Percentiles rank a stretch among this genome's conserved stretches.
Evolutionary conservation across 2,888 invertebrate genomes (phyloP).

Genomic region (Drosophila setosimentum): DNA sequence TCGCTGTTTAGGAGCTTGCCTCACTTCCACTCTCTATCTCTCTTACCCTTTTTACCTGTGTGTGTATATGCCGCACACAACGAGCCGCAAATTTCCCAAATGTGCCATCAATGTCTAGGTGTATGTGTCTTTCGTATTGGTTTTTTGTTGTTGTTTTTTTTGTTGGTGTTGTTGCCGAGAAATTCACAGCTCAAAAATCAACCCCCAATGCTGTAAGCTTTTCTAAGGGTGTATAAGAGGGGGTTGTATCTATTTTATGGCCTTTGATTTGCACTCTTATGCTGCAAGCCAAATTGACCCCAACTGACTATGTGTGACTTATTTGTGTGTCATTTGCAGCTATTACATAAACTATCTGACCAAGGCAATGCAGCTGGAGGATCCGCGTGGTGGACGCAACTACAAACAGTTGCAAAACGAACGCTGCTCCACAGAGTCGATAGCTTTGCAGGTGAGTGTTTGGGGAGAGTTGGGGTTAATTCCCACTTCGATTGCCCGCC

Average conservation of each 20-base stretch:
- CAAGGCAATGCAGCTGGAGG: conserved; percentile 91
- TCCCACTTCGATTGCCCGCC: neutral
- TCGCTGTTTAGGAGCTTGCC: conserved; percentile 52
- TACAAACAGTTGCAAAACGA: conserved; percentile 86
- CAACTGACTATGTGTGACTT: conserved; percentile 3
- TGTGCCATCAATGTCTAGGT: conserved; percentile 55
- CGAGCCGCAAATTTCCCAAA: conserved; percentile 47
- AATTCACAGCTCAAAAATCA: conserved; percentile 42
- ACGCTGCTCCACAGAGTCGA: conserved; percentile 87
- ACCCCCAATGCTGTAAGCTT: conserved; percentile 55
- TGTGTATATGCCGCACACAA: conserved; percentile 20
- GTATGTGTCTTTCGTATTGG: too few species aligned
- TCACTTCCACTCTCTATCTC: neutral
- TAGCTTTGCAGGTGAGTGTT: conserved; percentile 87
- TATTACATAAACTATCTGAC: conserved; percentile 91
- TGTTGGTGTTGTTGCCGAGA: conserved; percentile 2
- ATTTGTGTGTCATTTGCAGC: conserved; percentile 84
- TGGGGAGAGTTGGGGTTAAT: neutral
- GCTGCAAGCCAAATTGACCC: conserved; percentile 40
- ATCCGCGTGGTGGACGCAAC: conserved; percentile 88
- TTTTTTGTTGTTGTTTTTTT: neutral
- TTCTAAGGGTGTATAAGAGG: conserved; percentile 19
- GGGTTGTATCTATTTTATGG: conserved; percentile 42
- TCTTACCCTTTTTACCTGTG: conserved; percentile 24
- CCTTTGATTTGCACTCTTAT: conserved; percentile 65